Evolutionary conservation across 2,113 vertebrate species (phyloP), one percentile per base, ranked within the genome.

Genomic region (Gadus chalcogrammus): DNA sequence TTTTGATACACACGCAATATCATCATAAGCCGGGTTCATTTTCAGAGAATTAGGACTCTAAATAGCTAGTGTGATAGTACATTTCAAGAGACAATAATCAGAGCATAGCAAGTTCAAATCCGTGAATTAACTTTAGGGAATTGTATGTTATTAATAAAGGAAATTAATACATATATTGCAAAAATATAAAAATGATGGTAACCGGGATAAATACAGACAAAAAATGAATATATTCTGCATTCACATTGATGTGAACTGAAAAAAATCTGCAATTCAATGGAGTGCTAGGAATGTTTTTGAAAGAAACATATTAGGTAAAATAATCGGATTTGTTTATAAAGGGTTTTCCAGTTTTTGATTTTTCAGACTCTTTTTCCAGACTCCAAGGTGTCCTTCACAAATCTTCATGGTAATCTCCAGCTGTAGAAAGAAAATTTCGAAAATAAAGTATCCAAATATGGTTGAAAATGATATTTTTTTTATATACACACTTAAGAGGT

Each of bases 351-450:
- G n/a, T 24, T 53, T 27, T 52, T 24, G 75, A 66, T n/a, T n/a
- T n/a, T n/a, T n/a, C n/a, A n/a, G n/a, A n/a, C n/a, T n/a, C n/a
- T n/a, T n/a, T n/a, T n/a, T n/a, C n/a, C 15, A n/a, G 27, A 31
- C 64, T 75, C 67, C 67, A 38, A 61, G 58, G 16, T 12, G 20
- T 16, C 59, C 58, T 73, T 91, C 78, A 90, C 68, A 87, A 84
- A 76, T 90, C 88, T 65, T 85, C 79, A 55, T 74, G 84, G 74
- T 72, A 83, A 3, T 74, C 80, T 70, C 70, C 84, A 72, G 55
- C 91, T 92, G 82, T 66, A 9, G 42, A 75, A 85, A 77, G 58
- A 4, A 74, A 63, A 66, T 48, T 9, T 12, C 12, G 11, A 56
- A 71, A 73, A 61, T 61, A 24, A 42, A 38, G 11, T 17, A 12